Conservation (phyloP, 2,797 vertebrate species). For the Sebastes cheni region DNA sequence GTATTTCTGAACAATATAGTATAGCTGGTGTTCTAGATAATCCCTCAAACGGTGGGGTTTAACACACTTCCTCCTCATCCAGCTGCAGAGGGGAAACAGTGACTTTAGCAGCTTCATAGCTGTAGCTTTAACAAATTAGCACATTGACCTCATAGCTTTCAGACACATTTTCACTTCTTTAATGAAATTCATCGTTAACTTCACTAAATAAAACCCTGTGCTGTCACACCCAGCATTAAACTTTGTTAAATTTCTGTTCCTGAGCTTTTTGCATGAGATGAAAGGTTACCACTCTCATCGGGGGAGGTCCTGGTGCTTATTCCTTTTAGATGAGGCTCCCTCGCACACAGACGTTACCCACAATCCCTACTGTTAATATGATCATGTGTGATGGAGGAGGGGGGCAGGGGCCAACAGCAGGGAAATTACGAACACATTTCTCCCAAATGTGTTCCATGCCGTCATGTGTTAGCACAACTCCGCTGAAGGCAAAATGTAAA, state of each 20-base stretch:
- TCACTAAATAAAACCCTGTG: not conserved
- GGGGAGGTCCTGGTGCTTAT: conserved; percentile 38
- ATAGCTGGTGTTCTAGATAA: conserved; percentile 43
- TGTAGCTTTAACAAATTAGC: conserved; percentile 40
- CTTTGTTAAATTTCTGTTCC: conserved; percentile 22
- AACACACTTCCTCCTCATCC: conserved; percentile 25
- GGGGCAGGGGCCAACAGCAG: conserved; percentile 17
- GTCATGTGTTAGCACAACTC: conserved; percentile 68
- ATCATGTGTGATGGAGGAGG: conserved; percentile 40
- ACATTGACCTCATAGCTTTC: conserved; percentile 31
- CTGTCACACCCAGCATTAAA: not conserved
- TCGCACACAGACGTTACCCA: conserved; percentile 39
- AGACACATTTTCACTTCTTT: conserved; percentile 27
- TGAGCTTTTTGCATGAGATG: conserved; percentile 26
- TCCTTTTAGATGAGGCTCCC: conserved; percentile 27
- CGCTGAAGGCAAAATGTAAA: conserved; percentile 58
- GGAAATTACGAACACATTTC: conserved; percentile 75
- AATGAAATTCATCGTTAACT: conserved; percentile 34
- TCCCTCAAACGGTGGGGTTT: conserved; percentile 25
- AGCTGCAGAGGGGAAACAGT: conserved; percentile 33
- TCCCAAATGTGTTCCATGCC: conserved; percentile 70
- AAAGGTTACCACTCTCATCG: conserved; percentile 32
- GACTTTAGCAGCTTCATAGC: conserved; percentile 35
- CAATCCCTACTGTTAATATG: conserved; percentile 55
- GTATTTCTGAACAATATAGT: conserved; percentile 21